A percentile compares a stretch with the other conserved stretches of the same genome.
These are phyloP conservation scores for Sebastes vulpes DNA, from an alignment of 2,797 vertebrate genomes.

Conservation along the genomic window DNA sequence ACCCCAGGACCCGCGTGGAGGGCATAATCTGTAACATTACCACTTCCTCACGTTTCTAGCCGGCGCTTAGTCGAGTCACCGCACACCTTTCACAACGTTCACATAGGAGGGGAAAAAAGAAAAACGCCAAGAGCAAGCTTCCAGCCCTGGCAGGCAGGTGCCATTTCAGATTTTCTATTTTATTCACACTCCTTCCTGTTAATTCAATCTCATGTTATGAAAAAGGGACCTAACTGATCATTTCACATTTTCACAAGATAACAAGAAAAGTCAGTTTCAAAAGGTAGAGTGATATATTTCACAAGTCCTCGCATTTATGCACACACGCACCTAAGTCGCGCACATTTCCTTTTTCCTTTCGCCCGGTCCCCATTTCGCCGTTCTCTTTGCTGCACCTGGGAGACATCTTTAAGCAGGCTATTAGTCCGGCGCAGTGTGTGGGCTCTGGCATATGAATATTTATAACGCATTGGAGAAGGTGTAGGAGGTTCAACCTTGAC, in stretches of 20 bases:
- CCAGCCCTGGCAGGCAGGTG: constrained; percentile 20
- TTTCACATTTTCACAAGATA: constrained; percentile 34
- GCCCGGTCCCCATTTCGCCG: background rate
- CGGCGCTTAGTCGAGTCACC: constrained; percentile 58
- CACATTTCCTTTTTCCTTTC: constrained; percentile 15
- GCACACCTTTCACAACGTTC: constrained; percentile 72
- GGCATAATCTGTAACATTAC: constrained; percentile 89
- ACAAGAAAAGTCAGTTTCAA: constrained; percentile 23
- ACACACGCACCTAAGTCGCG: background rate
- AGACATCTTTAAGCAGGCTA: constrained; percentile 76
- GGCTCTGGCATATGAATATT: constrained; percentile 86
- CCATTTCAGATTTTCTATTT: constrained; percentile 45
- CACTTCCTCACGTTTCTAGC: constrained; percentile 82
- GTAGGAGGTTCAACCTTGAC: constrained; percentile 86
- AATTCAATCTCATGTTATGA: constrained; percentile 43
- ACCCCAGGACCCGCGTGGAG: constrained; percentile 83
- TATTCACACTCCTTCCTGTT: constrained; percentile 19
- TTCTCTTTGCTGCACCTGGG: constrained; percentile 56
- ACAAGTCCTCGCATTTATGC: constrained; percentile 28
- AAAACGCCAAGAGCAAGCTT: constrained; percentile 29
- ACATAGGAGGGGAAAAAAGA: constrained; percentile 25
- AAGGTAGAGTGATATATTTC: constrained; percentile 18
- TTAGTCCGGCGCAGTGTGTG: constrained; percentile 78
- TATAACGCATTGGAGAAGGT: constrained; percentile 80
- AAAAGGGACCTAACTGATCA: constrained; percentile 18